Evolutionary conservation across 92 coral and sea anemone genomes (phyloP).

Genomic region (Plumapathes pennacea): DNA sequence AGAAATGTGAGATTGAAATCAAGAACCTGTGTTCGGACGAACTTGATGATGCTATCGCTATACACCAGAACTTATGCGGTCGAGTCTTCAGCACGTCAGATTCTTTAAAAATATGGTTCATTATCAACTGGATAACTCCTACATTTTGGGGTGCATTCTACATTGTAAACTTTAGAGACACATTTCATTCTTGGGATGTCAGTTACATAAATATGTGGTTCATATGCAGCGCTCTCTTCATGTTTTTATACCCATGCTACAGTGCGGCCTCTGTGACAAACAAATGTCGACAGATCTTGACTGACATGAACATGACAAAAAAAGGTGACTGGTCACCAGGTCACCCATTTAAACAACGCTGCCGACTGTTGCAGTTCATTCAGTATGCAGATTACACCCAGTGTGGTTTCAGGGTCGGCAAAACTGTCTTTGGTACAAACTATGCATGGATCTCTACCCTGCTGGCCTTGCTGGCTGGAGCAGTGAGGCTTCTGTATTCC

Average conservation of each 20-base stretch:
- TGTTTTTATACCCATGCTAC: constrained; percentile 69
- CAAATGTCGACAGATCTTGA: constrained; percentile 51
- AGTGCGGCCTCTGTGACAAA: constrained; percentile 64
- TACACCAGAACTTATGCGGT: constrained; percentile 48
- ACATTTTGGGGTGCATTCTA: constrained; percentile 47
- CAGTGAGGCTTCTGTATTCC: no score
- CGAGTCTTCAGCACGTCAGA: constrained; percentile 47
- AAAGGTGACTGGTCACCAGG: constrained; percentile 50
- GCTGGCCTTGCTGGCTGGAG: constrained; percentile 43
- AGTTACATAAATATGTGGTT: constrained; percentile 1
- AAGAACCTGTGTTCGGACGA: constrained; percentile 1
- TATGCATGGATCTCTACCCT: constrained; percentile 68
- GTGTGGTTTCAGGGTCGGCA: constrained; percentile 67
- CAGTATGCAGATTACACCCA: constrained; percentile 66
- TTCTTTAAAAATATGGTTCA: constrained; percentile 58
- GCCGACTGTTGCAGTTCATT: constrained; percentile 49
- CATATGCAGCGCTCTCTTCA: constrained; percentile 15
- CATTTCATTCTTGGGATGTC: constrained; percentile 7
- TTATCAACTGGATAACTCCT: constrained; percentile 51
- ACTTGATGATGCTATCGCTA: constrained; percentile 51
- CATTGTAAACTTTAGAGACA: constrained; percentile 24
- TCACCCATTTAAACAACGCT: constrained; percentile 48
- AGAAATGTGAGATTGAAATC: constrained; percentile 34
- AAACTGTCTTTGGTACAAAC: constrained; percentile 56
- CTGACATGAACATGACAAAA: constrained; percentile 57